A percentile compares a stretch with the other conserved stretches of the same genome.
Conservation (phyloP, 2,797 vertebrate species). For the Sciurus carolinensis region DNA sequence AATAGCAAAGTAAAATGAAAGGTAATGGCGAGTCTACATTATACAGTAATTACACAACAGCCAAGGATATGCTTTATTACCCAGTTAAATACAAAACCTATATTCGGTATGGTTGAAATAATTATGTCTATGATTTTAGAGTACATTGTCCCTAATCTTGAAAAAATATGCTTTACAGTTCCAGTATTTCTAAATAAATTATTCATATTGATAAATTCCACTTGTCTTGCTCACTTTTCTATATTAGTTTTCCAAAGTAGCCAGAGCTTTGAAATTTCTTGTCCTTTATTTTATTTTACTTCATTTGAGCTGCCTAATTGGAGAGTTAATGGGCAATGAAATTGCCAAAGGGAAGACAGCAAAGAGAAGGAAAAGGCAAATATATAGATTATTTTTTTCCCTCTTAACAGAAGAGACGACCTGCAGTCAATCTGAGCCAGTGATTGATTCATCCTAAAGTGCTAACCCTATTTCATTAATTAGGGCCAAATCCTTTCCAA, state of each 20-base stretch:
- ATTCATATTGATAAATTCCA: background rate
- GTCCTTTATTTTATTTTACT: slow-evolving; percentile 4
- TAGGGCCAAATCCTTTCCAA: background rate
- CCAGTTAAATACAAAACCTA: background rate
- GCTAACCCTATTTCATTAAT: background rate
- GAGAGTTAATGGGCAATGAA: slow-evolving; percentile 46
- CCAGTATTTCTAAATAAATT: background rate
- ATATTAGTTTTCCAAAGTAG: slow-evolving; percentile 1
- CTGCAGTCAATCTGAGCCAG: background rate
- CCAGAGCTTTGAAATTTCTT: slow-evolving; percentile 34
- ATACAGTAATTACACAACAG: background rate
- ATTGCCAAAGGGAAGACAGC: background rate
- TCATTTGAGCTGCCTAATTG: slow-evolving; percentile 22
- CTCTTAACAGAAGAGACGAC: background rate
- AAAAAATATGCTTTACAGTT: background rate
- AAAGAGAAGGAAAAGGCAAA: background rate
- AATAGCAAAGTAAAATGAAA: background rate
- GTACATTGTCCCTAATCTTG: background rate
- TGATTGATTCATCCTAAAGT: background rate
- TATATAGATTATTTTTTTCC: background rate
- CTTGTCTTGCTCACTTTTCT: background rate
- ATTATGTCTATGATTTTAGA: background rate
- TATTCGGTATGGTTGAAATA: background rate
- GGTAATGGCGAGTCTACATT: background rate
- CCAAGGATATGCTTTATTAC: background rate